Evolutionary conservation across 1,140 invertebrate genomes (phyloP).

Genomic region (Panagrolaimus sp.): DNA sequence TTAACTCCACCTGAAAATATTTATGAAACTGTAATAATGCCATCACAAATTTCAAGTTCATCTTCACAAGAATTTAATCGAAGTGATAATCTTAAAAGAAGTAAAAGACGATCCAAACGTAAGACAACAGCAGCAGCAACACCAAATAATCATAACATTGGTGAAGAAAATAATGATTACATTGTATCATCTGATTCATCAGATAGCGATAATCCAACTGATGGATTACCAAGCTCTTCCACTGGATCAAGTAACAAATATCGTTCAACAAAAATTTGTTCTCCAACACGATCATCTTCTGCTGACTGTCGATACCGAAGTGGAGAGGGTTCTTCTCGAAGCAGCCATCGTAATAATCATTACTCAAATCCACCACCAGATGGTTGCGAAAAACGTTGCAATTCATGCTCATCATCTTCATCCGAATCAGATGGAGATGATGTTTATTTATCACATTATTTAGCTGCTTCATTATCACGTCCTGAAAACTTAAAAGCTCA

Average conservation of each 20-base stretch:
- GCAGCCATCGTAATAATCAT: background rate
- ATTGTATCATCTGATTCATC: background rate
- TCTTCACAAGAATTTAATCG: constrained; percentile 9
- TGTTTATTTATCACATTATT: constrained; percentile 10
- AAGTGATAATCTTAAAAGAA: background rate
- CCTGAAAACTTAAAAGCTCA: background rate
- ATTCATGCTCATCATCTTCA: background rate
- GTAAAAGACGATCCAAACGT: background rate
- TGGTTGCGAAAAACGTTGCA: background rate
- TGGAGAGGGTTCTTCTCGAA: background rate
- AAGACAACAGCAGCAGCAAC: too few species aligned
- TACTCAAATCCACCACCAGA: constrained; percentile 2
- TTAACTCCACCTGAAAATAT: constrained; percentile 45
- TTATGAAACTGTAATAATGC: constrained; percentile 45
- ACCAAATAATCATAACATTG: background rate
- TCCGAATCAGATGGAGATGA: constrained; percentile 9
- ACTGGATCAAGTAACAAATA: background rate
- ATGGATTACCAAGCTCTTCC: background rate
- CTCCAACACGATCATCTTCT: background rate
- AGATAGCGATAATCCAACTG: background rate
- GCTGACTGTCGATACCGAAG: background rate
- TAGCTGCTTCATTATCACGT: background rate
- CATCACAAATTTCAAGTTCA: constrained; percentile 5
- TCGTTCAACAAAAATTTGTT: background rate
- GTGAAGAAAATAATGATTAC: background rate